Conservation (phyloP, 2,797 vertebrate genomes). For the Rachycentron canadum region DNA sequence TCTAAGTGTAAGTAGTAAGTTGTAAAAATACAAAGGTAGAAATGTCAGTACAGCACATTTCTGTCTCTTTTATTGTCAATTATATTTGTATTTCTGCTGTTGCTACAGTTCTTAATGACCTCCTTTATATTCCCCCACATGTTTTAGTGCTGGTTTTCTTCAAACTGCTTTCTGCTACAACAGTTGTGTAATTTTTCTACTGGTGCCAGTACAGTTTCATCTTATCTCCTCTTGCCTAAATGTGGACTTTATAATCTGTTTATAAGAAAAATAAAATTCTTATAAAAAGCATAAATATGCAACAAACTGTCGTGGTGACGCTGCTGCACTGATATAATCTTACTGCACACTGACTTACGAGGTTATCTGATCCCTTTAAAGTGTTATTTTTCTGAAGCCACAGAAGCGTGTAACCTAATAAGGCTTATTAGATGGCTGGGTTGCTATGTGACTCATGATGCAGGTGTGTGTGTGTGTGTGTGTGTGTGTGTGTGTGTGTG, state of each 20-base stretch:
- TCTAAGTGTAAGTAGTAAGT: too few species aligned
- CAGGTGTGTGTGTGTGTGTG: constrained; percentile 62
- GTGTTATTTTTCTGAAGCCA: constrained; percentile 51
- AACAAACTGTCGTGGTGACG: neutral
- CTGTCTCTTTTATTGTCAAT: neutral
- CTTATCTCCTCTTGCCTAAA: constrained; percentile 18
- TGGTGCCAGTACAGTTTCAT: constrained; percentile 9
- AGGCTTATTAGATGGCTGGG: constrained; percentile 66
- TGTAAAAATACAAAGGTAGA: neutral
- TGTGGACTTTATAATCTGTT: constrained; percentile 20
- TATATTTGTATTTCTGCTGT: neutral
- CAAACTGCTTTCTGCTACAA: neutral
- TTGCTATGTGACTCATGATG: constrained; percentile 66
- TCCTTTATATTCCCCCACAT: constrained; percentile 19
- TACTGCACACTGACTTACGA: constrained; percentile 34
- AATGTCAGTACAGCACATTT: neutral
- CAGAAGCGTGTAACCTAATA: constrained; percentile 76
- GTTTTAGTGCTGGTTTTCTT: neutral
- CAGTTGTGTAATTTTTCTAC: constrained; percentile 8
- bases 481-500: too few species aligned
- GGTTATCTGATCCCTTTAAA: constrained; percentile 41
- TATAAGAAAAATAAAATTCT: constrained; percentile 29
- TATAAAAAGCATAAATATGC: constrained; percentile 31
- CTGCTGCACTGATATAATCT: constrained; percentile 6
- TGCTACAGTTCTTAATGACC: neutral